Evolutionary conservation across 2,888 invertebrate species (phyloP).

Genomic region (Cryptops parisi): DNA sequence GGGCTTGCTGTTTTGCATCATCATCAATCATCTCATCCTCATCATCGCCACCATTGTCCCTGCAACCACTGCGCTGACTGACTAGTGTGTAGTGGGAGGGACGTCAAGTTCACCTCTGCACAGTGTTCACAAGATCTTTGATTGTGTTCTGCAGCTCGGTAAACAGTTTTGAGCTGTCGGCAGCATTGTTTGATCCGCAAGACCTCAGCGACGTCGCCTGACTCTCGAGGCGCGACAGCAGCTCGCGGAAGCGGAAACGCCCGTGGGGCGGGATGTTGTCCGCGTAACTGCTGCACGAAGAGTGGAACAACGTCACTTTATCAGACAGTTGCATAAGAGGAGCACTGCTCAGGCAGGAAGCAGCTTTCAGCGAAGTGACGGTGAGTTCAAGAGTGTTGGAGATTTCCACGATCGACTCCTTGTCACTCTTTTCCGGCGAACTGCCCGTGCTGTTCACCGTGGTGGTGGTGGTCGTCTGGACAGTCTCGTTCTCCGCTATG

Average conservation of each 20-base stretch:
- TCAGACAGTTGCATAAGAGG: conserved; percentile 66
- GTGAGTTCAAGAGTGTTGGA: conserved; percentile 22
- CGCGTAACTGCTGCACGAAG: conserved; percentile 66
- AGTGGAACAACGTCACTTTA: conserved; percentile 61
- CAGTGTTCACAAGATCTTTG: conserved; percentile 56
- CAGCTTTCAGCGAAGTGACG: conserved; percentile 21
- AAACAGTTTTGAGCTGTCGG: conserved; percentile 50
- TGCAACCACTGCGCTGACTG: no score
- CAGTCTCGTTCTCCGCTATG: conserved; percentile 32
- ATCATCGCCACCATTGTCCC: no score
- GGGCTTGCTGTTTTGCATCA: no score
- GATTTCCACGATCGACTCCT: conserved; percentile 23
- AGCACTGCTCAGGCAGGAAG: conserved; percentile 31
- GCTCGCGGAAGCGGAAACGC: conserved; percentile 70
- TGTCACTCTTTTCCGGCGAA: conserved; percentile 17
- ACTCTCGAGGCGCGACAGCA: conserved; percentile 51
- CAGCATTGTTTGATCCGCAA: conserved; percentile 51
- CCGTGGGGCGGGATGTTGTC: conserved; percentile 72
- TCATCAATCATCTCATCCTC: no score
- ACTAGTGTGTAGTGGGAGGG: neutral
- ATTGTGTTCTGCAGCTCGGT: conserved; percentile 56
- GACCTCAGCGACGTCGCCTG: conserved; percentile 52
- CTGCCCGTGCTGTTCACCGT: conserved; percentile 32
- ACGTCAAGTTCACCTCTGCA: conserved; percentile 43
- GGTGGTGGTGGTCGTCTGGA: conserved; percentile 47